These are phyloP conservation scores for Macrostomum lignano DNA, from an alignment of 1,140 invertebrate genomes.

Conservation along the genomic window DNA sequence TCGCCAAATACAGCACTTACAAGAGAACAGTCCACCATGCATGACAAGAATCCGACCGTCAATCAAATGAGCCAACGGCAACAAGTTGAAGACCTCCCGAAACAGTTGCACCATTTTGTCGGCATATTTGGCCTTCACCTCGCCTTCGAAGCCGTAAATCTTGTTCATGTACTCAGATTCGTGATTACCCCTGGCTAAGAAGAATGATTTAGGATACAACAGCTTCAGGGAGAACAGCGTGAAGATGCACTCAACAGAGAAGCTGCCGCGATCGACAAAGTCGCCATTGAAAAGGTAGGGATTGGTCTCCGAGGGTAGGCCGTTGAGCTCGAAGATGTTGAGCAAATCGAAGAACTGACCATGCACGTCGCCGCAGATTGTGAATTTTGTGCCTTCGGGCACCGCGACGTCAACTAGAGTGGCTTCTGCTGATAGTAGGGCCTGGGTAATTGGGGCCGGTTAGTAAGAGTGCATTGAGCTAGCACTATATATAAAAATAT, in stretches of 20 bases:
- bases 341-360: slow-evolving; percentile 92
- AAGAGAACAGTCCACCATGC: slow-evolving; percentile 26
- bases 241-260: slow-evolving; percentile 96
- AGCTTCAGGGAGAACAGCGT: slow-evolving; percentile 85
- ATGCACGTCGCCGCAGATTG: slow-evolving; percentile 96
- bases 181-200: slow-evolving; percentile 93
- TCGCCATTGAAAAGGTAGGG: slow-evolving; percentile 96
- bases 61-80: slow-evolving; percentile 76
- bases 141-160: slow-evolving; percentile 93
- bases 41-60: slow-evolving; percentile 53
- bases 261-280: slow-evolving; percentile 93
- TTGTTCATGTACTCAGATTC: slow-evolving; percentile 94
- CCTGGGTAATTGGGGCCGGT: too few relatives aligned
- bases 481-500: too few relatives aligned
- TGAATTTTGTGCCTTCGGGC: slow-evolving; percentile 54
- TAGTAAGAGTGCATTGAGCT: too few relatives aligned
- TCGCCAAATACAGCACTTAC: too few relatives aligned
- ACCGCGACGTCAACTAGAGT: slow-evolving; percentile 58
- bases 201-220: slow-evolving; percentile 83
- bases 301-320: slow-evolving; percentile 65
- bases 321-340: slow-evolving; percentile 90
- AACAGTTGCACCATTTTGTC: slow-evolving; percentile 77
- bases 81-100: slow-evolving; percentile 88
- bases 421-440: too few relatives aligned
- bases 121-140: slow-evolving; percentile 65